These are phyloP conservation scores for Eurois occulta DNA, from an alignment of 2,888 invertebrate genomes.

Conservation along the genomic window DNA sequence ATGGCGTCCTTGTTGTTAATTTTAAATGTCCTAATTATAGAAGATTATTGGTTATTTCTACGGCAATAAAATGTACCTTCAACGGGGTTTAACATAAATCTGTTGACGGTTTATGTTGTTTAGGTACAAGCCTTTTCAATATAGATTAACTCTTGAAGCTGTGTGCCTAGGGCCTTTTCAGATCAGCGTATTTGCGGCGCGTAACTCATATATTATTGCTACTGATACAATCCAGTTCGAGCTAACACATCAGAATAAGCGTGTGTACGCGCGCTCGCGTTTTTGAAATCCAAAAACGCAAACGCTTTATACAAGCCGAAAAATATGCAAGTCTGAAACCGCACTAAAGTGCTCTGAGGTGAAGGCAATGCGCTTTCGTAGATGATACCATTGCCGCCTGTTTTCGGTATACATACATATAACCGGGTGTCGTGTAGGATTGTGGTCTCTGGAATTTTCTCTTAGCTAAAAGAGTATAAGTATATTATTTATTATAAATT, in stretches of 20 bases:
- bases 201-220: background rate
- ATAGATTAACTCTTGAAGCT: background rate
- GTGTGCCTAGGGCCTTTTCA: background rate
- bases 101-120: background rate
- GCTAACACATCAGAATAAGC: background rate
- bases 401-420: too few species aligned
- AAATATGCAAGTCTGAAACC: background rate
- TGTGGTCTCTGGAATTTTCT: too few species aligned
- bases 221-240: background rate
- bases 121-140: background rate
- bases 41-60: constrained; percentile 22
- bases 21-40: constrained; percentile 27
- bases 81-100: background rate
- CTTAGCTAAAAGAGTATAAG: too few species aligned
- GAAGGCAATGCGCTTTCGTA: too few species aligned
- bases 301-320: too few species aligned
- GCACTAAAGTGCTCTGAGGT: background rate
- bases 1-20: constrained; percentile 30
- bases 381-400: too few species aligned
- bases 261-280: background rate
- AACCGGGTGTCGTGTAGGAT: too few species aligned
- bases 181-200: background rate
- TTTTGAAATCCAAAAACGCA: background rate
- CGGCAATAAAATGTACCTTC: constrained; percentile 2
- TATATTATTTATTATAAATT: too few species aligned